Conservation (phyloP, 2,888 invertebrate species). For the Tenthredo notha region DNA sequence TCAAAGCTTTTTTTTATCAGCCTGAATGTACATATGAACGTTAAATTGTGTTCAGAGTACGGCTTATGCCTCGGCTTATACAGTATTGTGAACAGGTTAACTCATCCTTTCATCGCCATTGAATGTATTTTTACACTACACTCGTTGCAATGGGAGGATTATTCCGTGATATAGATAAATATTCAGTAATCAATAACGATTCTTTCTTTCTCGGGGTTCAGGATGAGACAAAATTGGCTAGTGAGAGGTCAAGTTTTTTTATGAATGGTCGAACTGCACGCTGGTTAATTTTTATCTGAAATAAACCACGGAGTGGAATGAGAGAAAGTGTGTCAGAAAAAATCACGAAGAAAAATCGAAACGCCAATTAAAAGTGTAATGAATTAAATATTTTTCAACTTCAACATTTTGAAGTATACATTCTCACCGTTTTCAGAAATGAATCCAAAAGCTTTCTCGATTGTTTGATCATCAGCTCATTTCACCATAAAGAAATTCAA, state of each 20-base stretch:
- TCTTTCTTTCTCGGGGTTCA: neutral
- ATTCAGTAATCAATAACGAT: neutral
- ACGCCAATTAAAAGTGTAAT: neutral
- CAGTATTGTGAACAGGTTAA: neutral
- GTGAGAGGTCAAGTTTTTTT: neutral
- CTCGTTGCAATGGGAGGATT: neutral
- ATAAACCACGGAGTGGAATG: neutral
- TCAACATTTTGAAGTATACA: neutral
- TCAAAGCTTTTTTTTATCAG: neutral
- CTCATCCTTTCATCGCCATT: neutral
- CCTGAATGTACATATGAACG: neutral
- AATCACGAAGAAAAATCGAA: neutral
- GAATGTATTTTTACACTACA: neutral
- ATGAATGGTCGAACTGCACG: neutral
- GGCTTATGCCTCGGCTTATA: neutral
- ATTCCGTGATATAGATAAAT: neutral
- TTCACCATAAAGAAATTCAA: neutral
- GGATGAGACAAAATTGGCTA: neutral
- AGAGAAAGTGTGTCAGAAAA: neutral
- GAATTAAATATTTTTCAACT: neutral
- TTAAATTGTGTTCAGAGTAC: neutral
- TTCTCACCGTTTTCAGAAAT: neutral
- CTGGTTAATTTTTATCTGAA: neutral
- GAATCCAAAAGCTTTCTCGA: neutral
- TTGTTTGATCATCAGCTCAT: neutral